These are phyloP conservation scores for Ochlodes sylvanus DNA, from an alignment of 2,888 invertebrate genomes.

Conservation along the genomic window DNA sequence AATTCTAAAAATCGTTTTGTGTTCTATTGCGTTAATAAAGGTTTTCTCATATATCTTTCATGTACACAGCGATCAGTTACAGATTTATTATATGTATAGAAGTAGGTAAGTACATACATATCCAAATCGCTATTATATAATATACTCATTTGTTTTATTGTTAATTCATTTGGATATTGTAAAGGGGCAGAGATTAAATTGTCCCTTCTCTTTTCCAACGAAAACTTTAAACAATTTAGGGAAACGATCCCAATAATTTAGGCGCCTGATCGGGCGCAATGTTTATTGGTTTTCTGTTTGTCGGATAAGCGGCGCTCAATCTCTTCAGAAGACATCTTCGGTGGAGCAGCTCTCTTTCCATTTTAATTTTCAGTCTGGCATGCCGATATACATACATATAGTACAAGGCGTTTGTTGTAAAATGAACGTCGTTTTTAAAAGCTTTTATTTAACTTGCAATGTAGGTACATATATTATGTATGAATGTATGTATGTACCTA, in stretches of 20 bases:
- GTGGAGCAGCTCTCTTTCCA: slow-evolving; percentile 53
- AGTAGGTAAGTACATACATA: no score
- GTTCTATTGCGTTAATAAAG: no score
- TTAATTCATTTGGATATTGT: background rate
- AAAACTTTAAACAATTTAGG: slow-evolving; percentile 23
- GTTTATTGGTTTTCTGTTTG: slow-evolving; percentile 50
- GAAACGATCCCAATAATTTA: slow-evolving; percentile 36
- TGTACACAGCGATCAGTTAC: no score
- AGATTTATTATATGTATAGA: no score
- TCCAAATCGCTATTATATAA: no score
- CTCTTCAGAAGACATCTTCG: slow-evolving; percentile 46
- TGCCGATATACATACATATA: slow-evolving; percentile 49
- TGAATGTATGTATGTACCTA: no score
- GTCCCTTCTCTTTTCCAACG: background rate
- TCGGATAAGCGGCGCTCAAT: slow-evolving; percentile 50
- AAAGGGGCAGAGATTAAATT: slow-evolving; percentile 7
- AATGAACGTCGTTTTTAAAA: slow-evolving; percentile 63
- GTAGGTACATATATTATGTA: no score
- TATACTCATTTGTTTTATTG: no score
- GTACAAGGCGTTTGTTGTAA: slow-evolving; percentile 57
- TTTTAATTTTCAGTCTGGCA: slow-evolving; percentile 55
- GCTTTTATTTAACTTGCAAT: no score
- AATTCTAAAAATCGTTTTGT: no score
- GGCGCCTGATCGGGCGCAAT: slow-evolving; percentile 45
- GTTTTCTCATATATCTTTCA: no score